Percentiles rank a stretch among this genome's conserved stretches.
Evolutionary conservation across 53 echinoderm and acorn worm genomes (phyloP).

Genomic region (Crossaster papposus): DNA sequence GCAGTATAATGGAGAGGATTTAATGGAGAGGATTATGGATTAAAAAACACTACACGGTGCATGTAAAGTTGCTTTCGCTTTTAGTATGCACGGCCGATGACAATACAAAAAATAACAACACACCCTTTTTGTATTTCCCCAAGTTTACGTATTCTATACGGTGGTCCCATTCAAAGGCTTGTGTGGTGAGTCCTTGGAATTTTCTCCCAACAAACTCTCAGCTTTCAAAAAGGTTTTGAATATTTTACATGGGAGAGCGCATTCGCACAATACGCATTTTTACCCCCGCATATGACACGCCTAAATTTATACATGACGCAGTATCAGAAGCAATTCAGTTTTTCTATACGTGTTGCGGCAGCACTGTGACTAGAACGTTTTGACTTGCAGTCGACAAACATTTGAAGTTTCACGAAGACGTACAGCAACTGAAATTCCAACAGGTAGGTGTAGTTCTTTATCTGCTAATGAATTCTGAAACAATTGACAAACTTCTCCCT

Average conservation of each 20-base stretch:
- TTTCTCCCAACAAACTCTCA: neutral
- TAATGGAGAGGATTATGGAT: too few species aligned
- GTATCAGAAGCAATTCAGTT: neutral
- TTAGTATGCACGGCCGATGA: too few species aligned
- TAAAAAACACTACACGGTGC: neutral
- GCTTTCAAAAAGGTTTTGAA: constrained; percentile 27
- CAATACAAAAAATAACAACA: too few species aligned
- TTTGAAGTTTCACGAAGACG: neutral
- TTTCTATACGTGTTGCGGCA: neutral
- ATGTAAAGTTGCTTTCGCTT: too few species aligned
- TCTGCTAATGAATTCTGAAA: neutral
- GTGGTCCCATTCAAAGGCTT: neutral
- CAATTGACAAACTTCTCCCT: neutral
- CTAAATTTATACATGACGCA: neutral
- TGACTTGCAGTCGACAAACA: neutral
- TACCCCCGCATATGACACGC: neutral
- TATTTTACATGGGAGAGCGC: constrained; percentile 33
- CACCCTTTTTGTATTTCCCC: too few species aligned
- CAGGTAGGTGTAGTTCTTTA: neutral
- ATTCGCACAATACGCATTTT: constrained; percentile 6
- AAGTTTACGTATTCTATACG: neutral
- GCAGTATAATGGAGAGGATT: too few species aligned
- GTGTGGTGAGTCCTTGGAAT: neutral
- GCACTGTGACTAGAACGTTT: neutral
- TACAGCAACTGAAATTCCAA: neutral